Percentiles rank a stretch among this genome's conserved stretches.
phyloP scores from a whole-genome alignment of 2,888 invertebrate genomes.

The Melitaea athalia region DNA sequence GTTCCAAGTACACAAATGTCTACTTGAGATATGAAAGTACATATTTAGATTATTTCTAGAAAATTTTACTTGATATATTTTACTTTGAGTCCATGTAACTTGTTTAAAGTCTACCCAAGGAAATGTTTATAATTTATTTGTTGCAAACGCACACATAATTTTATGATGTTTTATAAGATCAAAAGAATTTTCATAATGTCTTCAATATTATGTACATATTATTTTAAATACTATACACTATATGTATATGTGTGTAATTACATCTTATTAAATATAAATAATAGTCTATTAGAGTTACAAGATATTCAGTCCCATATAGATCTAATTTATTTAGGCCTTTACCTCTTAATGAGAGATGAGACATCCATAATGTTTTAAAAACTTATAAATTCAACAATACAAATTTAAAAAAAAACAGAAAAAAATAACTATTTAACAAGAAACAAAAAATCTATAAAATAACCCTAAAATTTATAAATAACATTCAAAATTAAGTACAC shows the following conservation, averaged over 20 bases:
- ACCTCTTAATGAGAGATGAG: slow-evolving; percentile 14
- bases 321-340: slow-evolving; percentile 39
- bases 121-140: neutral
- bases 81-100: neutral
- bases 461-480: slow-evolving; percentile 10
- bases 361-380: slow-evolving; percentile 12
- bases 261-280: slow-evolving; percentile 24
- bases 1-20: slow-evolving; percentile 17
- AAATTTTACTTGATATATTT: neutral
- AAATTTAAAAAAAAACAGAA: slow-evolving; percentile 14
- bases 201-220: slow-evolving; percentile 15
- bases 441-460: slow-evolving; percentile 10
- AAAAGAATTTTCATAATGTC: neutral
- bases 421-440: slow-evolving; percentile 27
- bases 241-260: slow-evolving; percentile 14
- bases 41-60: neutral
- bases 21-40: neutral
- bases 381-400: slow-evolving; percentile 17
- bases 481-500: slow-evolving; percentile 24
- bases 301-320: slow-evolving; percentile 30
- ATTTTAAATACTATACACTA: slow-evolving; percentile 22
- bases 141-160: neutral
- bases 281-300: slow-evolving; percentile 31
- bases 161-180: neutral
- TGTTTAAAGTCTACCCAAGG: neutral